Evolutionary conservation across 1,140 invertebrate genomes (phyloP).

Genomic region (Atta colombica): DNA sequence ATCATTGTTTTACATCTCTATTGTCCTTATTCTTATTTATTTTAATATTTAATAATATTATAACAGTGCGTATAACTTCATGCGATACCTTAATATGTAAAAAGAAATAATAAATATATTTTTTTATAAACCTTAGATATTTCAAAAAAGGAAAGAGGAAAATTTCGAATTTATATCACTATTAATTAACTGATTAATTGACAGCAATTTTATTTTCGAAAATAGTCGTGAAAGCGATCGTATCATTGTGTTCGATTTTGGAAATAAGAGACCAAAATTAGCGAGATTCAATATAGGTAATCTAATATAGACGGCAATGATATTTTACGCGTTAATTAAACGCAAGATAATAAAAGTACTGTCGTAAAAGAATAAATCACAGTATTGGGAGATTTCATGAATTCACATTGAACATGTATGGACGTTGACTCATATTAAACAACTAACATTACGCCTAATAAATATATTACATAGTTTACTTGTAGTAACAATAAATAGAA

Average conservation of each 20-base stretch:
- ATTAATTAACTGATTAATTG: neutral
- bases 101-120: neutral
- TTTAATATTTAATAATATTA: neutral
- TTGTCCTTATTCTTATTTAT: neutral
- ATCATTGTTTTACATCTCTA: neutral
- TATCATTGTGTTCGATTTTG: neutral
- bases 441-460: neutral
- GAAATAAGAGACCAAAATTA: neutral
- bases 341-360: neutral
- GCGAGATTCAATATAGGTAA: neutral
- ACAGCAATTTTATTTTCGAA: neutral
- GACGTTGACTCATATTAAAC: slow-evolving; percentile 3
- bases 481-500: neutral
- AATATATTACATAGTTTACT: neutral
- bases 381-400: neutral
- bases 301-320: neutral
- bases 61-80: neutral
- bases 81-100: neutral
- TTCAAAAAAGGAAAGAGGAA: neutral
- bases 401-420: neutral
- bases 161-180: neutral
- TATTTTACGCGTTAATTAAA: slow-evolving; percentile 26
- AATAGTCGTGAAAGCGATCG: neutral
- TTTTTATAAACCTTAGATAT: neutral
- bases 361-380: neutral